Evolutionary conservation across 2,113 vertebrate species (phyloP), one percentile per base, ranked within the genome.

Genomic region (Noctilio leporinus): DNA sequence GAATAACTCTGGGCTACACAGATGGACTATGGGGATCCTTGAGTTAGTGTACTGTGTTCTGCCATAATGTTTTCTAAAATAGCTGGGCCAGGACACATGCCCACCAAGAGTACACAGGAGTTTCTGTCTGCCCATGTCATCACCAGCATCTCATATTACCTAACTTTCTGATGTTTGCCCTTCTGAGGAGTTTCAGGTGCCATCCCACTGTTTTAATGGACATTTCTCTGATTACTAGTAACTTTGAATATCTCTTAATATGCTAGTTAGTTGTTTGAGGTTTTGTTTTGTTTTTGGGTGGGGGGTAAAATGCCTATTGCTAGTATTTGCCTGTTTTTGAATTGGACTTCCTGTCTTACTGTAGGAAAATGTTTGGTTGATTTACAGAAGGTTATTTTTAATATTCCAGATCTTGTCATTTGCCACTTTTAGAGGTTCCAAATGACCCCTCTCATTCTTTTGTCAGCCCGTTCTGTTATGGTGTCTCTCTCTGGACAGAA

Each of bases 211-310:
- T 87, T 77, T 92, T 51, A 49, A 65, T 85, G 43, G 64, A 11
- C 28, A 43, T 59, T 84, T 76, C 33, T 81, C 64, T 45, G 40
- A 35, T 91, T 86, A 40, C 38, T 55, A 47, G 40, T 78, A 35
- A 51, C 7, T 47, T 26, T 38, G 40, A 69, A 35, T 80, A 19
- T 69, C 49, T 95, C 26, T 43, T 78, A 28, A 28, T 2, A 15
- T 70, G 22, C 35, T 67, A 65, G 28, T 65, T 81, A 69, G 75
- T 35, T 69, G 22, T 81, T 87, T 73, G 70, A 65, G 12, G 33
- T 84, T 91, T n/a, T 89, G 33, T 69, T 53, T 89, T 64, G 86
- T 75, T 85, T n/a, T n/a, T n/a, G n/a, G n/a, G n/a, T n/a, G n/a
- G n/a, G n/a, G n/a, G n/a, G 72, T 82, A 28, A 85, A 53, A 55